phyloP scores from a whole-genome alignment of 2,797 vertebrate genomes.

The Microchirus variegatus region DNA sequence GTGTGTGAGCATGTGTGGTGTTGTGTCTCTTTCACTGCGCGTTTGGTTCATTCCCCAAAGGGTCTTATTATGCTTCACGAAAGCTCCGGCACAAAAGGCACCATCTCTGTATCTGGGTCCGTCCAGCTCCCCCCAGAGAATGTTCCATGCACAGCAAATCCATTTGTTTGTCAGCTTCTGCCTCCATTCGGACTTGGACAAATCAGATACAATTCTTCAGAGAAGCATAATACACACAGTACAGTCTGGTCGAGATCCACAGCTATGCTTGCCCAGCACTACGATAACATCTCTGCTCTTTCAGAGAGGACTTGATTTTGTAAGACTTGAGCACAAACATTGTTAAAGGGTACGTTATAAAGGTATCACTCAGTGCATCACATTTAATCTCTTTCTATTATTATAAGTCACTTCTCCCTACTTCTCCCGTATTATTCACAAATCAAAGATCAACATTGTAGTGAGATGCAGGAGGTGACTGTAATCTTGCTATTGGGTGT shows the following conservation, averaged over 20 bases:
- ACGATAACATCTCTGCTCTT: constrained; percentile 52
- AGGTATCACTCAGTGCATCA: constrained; percentile 14
- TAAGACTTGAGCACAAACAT: constrained; percentile 20
- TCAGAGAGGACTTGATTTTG: constrained; percentile 22
- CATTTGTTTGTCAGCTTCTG: constrained; percentile 78
- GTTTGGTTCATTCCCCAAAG: constrained; percentile 79
- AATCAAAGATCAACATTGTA: background rate
- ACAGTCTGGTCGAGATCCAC: constrained; percentile 33
- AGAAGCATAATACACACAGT: constrained; percentile 53
- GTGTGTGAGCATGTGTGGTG: constrained; percentile 71
- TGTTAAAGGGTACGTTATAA: constrained; percentile 19
- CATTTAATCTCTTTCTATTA: constrained; percentile 2
- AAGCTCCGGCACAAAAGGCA: constrained; percentile 69
- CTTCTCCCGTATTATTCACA: background rate
- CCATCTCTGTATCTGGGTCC: constrained; percentile 63
- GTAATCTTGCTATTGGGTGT: background rate
- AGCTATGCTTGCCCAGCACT: constrained; percentile 36
- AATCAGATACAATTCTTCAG: constrained; percentile 77
- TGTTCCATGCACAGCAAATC: constrained; percentile 75
- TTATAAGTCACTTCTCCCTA: constrained; percentile 6
- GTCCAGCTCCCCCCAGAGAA: constrained; percentile 72
- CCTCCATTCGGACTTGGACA: constrained; percentile 57
- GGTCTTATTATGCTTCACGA: constrained; percentile 76
- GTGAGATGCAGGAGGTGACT: background rate
- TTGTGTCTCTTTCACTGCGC: constrained; percentile 70